Percentiles rank a stretch among this genome's conserved stretches.
phyloP scores from a whole-genome alignment of 2,113 vertebrate genomes.

The Ariopsis seemanni region DNA sequence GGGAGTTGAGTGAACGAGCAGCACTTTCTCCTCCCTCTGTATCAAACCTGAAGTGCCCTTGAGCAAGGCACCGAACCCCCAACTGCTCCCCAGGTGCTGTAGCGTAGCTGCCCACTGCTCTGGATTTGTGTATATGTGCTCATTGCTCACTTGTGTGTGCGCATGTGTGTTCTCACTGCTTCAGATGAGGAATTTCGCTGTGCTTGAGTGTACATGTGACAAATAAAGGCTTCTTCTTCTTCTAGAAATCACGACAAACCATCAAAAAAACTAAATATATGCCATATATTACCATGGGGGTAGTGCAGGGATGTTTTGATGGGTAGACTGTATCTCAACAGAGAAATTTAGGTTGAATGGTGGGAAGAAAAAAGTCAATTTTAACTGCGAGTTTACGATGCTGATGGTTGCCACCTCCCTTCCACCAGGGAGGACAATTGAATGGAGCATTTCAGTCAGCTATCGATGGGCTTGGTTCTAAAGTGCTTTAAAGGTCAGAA shows the following conservation, averaged over 20 bases:
- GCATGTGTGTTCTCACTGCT: no score
- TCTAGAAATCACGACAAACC: not conserved
- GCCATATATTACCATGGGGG: not conserved
- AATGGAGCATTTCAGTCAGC: not conserved
- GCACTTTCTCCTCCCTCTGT: no score
- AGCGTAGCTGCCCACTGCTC: no score
- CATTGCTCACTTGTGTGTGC: no score
- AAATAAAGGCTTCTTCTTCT: no score
- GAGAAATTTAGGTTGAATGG: not conserved
- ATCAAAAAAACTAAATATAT: not conserved
- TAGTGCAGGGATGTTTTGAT: not conserved
- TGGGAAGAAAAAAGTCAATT: not conserved
- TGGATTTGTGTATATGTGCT: no score
- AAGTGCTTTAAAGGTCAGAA: constrained; percentile 16
- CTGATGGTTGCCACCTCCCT: not conserved
- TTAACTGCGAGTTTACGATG: not conserved
- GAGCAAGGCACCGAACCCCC: no score
- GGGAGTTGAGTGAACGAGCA: no score
- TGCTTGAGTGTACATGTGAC: no score
- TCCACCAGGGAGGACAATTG: not conserved
- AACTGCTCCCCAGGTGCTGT: no score
- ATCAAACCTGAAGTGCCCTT: no score
- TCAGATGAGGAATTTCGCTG: no score
- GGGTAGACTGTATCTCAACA: not conserved
- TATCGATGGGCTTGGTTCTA: not conserved